Conservation (phyloP, 2,113 vertebrate genomes). For the Spermophilus dauricus region DNA sequence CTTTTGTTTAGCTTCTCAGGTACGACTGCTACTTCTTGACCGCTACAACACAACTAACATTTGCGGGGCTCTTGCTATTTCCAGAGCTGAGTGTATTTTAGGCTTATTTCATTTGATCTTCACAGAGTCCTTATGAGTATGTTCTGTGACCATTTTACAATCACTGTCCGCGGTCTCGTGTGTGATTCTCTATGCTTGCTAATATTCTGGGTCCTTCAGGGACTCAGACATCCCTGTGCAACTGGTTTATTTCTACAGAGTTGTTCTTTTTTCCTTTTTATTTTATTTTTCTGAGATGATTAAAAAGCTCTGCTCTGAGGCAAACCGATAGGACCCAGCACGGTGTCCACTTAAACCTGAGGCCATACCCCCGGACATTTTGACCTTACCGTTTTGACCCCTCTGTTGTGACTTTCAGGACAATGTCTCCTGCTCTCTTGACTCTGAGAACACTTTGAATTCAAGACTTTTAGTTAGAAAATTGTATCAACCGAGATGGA, state of each 20-base stretch:
- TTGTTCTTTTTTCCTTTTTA: neutral
- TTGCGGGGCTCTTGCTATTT: neutral
- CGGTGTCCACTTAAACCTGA: neutral
- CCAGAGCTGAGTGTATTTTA: neutral
- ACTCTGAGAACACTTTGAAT: slow-evolving; percentile 55
- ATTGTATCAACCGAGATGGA: slow-evolving; percentile 52
- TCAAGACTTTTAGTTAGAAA: slow-evolving; percentile 70
- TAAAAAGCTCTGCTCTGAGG: neutral
- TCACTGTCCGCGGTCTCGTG: neutral
- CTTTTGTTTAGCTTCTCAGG: neutral
- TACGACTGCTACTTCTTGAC: neutral
- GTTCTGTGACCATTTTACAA: neutral
- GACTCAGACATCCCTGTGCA: too few species aligned
- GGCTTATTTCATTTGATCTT: neutral
- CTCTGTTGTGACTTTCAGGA: slow-evolving; percentile 33
- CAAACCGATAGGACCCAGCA: neutral
- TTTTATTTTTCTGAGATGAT: neutral
- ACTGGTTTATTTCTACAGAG: neutral
- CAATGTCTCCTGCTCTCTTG: neutral
- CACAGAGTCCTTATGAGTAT: too few species aligned
- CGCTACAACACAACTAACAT: accelerated
- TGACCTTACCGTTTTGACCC: neutral
- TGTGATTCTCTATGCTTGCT: neutral
- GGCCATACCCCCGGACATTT: neutral
- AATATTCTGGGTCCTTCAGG: neutral